Conservation (phyloP, 2,888 invertebrate genomes). For the Saturnia pavonia region DNA sequence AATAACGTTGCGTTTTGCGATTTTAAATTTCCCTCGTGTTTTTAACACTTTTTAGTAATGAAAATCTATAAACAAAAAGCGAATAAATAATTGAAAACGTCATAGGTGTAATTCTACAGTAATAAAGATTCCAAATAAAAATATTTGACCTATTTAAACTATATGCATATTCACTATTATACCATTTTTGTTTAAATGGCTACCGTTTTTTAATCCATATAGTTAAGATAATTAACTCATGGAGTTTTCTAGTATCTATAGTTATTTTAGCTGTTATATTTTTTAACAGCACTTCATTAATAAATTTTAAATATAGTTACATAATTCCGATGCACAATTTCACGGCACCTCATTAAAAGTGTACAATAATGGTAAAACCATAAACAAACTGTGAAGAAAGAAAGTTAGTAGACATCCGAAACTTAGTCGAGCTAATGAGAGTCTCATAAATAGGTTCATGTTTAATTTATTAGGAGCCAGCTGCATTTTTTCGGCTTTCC, state of each 20-base stretch:
- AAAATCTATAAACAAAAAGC: too few species aligned
- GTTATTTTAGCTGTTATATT: not conserved
- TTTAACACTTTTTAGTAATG: too few species aligned
- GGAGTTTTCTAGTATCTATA: not conserved
- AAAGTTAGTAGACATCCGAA: constrained; percentile 38
- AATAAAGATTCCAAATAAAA: too few species aligned
- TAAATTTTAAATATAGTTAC: not conserved
- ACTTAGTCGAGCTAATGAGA: constrained; percentile 63
- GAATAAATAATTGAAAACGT: too few species aligned
- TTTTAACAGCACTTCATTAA: not conserved
- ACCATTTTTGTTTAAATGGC: too few species aligned
- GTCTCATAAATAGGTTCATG: constrained; percentile 65
- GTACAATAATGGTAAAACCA: constrained; percentile 43
- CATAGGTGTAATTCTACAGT: too few species aligned
- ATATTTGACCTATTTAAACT: too few species aligned
- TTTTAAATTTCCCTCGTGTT: too few species aligned
- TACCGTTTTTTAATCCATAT: too few species aligned
- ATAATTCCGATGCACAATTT: not conserved
- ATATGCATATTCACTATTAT: too few species aligned
- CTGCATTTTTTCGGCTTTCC: constrained; percentile 70
- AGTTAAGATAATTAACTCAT: not conserved
- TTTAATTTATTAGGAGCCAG: constrained; percentile 68
- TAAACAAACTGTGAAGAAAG: constrained; percentile 36
- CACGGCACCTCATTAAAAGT: constrained; percentile 51
- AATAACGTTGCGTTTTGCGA: too few species aligned